Conservation (phyloP, 1,140 invertebrate genomes). For the Aradophagus sp. region DNA sequence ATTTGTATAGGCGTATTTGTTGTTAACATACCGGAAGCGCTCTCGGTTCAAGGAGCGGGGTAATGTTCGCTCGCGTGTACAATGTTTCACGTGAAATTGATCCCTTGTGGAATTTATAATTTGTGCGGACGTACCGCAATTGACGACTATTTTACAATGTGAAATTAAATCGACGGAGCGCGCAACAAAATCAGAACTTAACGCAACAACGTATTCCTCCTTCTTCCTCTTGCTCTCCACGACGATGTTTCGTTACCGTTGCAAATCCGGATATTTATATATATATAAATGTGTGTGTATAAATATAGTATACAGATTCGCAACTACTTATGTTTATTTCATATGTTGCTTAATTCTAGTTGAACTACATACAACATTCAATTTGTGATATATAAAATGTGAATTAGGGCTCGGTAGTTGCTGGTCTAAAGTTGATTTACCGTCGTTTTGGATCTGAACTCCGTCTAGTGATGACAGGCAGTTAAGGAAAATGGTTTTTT, state of each 20-base stretch:
- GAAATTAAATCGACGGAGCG: constrained; percentile 7
- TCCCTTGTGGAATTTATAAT: neutral
- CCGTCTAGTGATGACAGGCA: constrained; percentile 71
- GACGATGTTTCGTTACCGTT: too few species aligned
- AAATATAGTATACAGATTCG: constrained; percentile 71
- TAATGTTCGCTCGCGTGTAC: constrained; percentile 17
- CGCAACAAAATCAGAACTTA: constrained; percentile 31
- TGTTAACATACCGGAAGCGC: constrained; percentile 3
- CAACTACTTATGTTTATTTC: constrained; percentile 70
- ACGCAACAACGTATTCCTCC: constrained; percentile 15
- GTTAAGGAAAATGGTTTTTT: neutral
- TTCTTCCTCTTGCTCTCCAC: neutral
- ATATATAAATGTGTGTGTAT: constrained; percentile 25
- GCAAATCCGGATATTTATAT: too few species aligned
- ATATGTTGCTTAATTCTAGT: constrained; percentile 65
- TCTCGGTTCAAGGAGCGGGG: constrained; percentile 4
- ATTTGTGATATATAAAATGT: constrained; percentile 74
- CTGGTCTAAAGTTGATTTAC: constrained; percentile 74
- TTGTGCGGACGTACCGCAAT: neutral
- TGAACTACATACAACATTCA: constrained; percentile 75
- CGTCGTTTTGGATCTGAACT: constrained; percentile 77
- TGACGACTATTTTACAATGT: constrained; percentile 2
- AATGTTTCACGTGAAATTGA: constrained; percentile 1
- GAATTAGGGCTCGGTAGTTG: constrained; percentile 68
- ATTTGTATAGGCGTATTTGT: neutral